Percentiles rank a stretch among this genome's conserved stretches.
Conservation (phyloP, 2,888 invertebrate species). For the Punctoribates punctum region DNA sequence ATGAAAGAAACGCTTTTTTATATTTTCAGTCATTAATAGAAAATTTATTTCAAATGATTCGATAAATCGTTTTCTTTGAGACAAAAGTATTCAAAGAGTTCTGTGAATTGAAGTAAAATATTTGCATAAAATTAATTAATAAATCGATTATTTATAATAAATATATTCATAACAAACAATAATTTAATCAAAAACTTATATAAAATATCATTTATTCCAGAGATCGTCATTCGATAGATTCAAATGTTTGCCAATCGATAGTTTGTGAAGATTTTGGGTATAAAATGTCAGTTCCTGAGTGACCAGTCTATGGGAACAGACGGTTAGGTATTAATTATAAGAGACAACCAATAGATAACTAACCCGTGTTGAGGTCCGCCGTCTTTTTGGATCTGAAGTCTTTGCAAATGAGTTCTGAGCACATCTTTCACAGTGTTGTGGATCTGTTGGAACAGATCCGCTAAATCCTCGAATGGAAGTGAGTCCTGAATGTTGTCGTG, state of each 20-base stretch:
- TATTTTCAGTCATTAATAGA: too few relatives aligned
- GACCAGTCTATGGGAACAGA: conserved; percentile 61
- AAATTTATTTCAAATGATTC: too few relatives aligned
- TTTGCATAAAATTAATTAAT: too few relatives aligned
- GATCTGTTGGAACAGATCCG: conserved; percentile 69
- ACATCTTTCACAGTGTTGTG: conserved; percentile 82
- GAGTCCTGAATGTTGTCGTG: conserved; percentile 85
- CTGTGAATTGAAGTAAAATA: too few relatives aligned
- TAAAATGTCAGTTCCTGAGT: conserved; percentile 87
- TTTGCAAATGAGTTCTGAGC: conserved; percentile 73
- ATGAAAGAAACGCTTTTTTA: too few relatives aligned
- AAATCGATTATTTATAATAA: too few relatives aligned
- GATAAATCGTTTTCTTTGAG: too few relatives aligned
- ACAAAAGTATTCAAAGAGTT: too few relatives aligned
- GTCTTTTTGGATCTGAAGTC: conserved; percentile 85
- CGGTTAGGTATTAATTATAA: neutral
- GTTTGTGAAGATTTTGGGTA: conserved; percentile 69
- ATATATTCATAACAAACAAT: neutral
- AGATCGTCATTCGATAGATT: conserved; percentile 47
- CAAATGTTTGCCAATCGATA: conserved; percentile 46
- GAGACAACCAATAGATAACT: conserved; percentile 45
- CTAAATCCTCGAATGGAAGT: conserved; percentile 66
- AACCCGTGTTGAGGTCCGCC: conserved; percentile 93
- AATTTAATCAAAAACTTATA: neutral
- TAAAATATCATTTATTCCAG: conserved; percentile 42